Base-by-base conservation (phyloP, 2,888 invertebrate genomes). In the Drosophila niveifrons region DNA sequence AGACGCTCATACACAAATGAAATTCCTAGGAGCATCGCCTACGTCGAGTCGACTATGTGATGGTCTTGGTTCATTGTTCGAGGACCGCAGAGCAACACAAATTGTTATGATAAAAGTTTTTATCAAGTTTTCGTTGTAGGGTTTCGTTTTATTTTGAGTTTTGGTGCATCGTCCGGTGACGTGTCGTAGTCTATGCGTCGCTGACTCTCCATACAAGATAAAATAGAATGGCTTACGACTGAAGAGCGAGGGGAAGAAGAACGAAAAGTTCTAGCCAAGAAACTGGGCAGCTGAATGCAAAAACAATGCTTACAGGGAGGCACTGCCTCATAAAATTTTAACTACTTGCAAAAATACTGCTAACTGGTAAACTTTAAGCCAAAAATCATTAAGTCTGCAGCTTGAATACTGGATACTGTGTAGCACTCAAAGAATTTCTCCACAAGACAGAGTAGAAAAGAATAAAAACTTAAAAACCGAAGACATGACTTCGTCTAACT, bases 81-180 rank as follows among this genome's bases (percentile, higher is more conserved):
- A 23, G 55, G 61, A 44, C 65, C 62, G 63, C 72, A 85, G 75
- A 75, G 82, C 82, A 87, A 84, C 82, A 85, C 88, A 86, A 86
- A 86, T 85, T 86, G 88, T 86, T 85, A 88, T 85, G 86, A 83
- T 88, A 85, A 88, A 85, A 85, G 86, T 85, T 86, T 78, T 85
- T 85, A 82, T 83, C 86, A 81, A 88, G 83, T 85, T 86, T 86
- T 73, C 65, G 75, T 76, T 76, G 74, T 75, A 63, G 62, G 70
- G 13, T 11, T 48, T 59, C 47, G 43, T 52, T 48, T 48, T 66
- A 44, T 72, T 62, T 53, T 34, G 23, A 39, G 29, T 50, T 47
- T 68, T 68, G 57, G 64, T 73, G 66, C 53, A 57, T 41, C 55
- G 69, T 80, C 76, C 66, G 57, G 59, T 63, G 44, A 59, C 41